Evolutionary conservation across 2,113 vertebrate species (phyloP).

Genomic region (Leucopsar rothschildi): DNA sequence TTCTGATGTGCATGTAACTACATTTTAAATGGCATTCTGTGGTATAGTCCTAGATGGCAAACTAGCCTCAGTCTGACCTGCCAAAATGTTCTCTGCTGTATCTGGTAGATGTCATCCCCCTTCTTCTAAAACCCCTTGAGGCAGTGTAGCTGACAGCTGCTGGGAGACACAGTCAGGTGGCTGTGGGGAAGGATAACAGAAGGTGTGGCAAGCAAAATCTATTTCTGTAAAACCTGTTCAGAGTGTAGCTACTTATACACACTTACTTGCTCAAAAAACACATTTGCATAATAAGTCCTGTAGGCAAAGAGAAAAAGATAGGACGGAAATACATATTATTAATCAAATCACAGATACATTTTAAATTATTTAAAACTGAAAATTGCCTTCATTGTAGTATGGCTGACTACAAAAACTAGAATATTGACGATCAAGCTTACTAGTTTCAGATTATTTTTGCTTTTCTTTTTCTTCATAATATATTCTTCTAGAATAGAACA

Average conservation of each 20-base stretch:
- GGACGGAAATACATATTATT: neutral
- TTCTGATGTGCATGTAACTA: neutral
- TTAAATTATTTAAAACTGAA: neutral
- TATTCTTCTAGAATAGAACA: neutral
- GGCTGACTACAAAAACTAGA: neutral
- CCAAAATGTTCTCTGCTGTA: neutral
- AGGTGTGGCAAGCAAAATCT: neutral
- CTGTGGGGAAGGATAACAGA: neutral
- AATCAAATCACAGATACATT: neutral
- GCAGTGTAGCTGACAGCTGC: neutral
- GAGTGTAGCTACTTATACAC: neutral
- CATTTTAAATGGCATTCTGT: neutral
- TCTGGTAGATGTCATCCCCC: neutral
- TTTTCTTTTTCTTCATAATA: neutral
- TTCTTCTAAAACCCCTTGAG: neutral
- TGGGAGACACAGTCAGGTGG: neutral
- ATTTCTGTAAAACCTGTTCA: neutral
- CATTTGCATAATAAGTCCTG: neutral
- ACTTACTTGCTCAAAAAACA: neutral
- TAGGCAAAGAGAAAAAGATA: neutral
- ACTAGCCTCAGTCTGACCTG: neutral
- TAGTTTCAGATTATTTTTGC: neutral
- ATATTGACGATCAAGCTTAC: neutral
- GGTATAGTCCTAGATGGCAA: neutral
- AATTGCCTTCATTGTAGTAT: neutral